A percentile compares a stretch with the other conserved stretches of the same genome.
Conservation (phyloP, 2,888 invertebrate genomes). For the Chrysolina oricalcia region DNA sequence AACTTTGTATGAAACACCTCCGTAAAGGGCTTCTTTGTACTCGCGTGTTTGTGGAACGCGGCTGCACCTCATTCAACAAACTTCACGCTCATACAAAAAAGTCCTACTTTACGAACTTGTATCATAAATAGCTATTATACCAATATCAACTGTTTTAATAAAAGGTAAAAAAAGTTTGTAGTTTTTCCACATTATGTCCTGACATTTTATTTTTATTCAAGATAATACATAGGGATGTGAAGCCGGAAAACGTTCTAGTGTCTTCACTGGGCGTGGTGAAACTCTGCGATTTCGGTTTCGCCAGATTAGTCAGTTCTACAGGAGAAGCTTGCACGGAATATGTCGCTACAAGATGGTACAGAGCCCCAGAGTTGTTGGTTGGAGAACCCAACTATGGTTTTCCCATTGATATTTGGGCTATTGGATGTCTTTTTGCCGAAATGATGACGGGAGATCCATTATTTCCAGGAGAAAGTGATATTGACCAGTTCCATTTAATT, state of each 20-base stretch:
- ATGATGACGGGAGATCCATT: slow-evolving; percentile 90
- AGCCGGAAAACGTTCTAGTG: slow-evolving; percentile 91
- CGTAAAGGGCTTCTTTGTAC: too few relatives aligned
- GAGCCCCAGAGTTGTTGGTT: slow-evolving; percentile 89
- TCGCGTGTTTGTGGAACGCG: too few relatives aligned
- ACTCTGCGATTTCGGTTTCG: slow-evolving; percentile 94
- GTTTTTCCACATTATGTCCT: background rate
- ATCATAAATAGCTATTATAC: too few relatives aligned
- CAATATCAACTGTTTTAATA: background rate
- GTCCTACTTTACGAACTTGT: too few relatives aligned
- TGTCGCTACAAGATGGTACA: slow-evolving; percentile 87
- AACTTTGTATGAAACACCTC: too few relatives aligned
- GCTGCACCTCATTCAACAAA: too few relatives aligned
- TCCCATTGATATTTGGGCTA: slow-evolving; percentile 90
- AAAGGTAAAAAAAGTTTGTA: too few relatives aligned
- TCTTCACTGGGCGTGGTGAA: slow-evolving; percentile 87
- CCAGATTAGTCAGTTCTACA: slow-evolving; percentile 80
- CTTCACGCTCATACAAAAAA: too few relatives aligned
- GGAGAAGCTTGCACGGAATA: slow-evolving; percentile 91
- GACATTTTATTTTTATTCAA: slow-evolving; percentile 65
- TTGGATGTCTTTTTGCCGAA: slow-evolving; percentile 88
- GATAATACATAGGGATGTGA: slow-evolving; percentile 92
- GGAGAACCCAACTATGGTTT: slow-evolving; percentile 84
- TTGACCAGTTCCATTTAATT: slow-evolving; percentile 89
- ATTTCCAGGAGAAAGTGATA: slow-evolving; percentile 92